Conservation (phyloP, 2,888 invertebrate species). For the Elgonia sp. region DNA sequence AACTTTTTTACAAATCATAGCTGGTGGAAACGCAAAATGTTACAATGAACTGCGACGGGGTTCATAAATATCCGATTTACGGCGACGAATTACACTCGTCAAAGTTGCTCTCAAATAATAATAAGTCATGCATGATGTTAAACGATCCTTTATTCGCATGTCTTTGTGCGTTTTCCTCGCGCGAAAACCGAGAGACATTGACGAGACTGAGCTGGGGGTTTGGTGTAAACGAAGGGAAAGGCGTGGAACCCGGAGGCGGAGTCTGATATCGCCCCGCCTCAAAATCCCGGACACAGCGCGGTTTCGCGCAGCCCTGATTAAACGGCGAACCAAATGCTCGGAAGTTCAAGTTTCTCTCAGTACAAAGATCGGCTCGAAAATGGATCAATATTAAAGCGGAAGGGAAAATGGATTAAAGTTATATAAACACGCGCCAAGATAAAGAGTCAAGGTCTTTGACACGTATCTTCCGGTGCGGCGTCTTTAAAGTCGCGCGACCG, state of each 20-base stretch:
- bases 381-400: constrained; percentile 73
- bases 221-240: constrained; percentile 49
- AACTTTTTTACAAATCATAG: not conserved
- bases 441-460: constrained; percentile 71
- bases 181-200: constrained; percentile 22
- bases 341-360: constrained; percentile 72
- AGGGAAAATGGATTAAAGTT: constrained; percentile 73
- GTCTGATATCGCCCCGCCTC: constrained; percentile 78
- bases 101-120: constrained; percentile 63
- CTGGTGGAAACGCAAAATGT: constrained; percentile 23
- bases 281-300: constrained; percentile 71
- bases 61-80: constrained; percentile 62
- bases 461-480: constrained; percentile 21
- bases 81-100: constrained; percentile 61
- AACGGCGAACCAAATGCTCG: constrained; percentile 48
- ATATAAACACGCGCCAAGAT: constrained; percentile 68
- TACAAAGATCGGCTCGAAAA: constrained; percentile 56
- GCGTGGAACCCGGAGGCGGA: constrained; percentile 78
- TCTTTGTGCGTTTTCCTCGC: constrained; percentile 56
- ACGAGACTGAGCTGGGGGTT: not conserved
- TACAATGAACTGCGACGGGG: constrained; percentile 31
- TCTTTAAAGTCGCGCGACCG: constrained; percentile 26
- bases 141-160: constrained; percentile 73
- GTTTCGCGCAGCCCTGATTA: constrained; percentile 47
- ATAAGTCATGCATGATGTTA: constrained; percentile 73